Evolutionary conservation across 2,797 vertebrate species (phyloP), one percentile per base, ranked within the genome.

Genomic region (Sebastes alutus): DNA sequence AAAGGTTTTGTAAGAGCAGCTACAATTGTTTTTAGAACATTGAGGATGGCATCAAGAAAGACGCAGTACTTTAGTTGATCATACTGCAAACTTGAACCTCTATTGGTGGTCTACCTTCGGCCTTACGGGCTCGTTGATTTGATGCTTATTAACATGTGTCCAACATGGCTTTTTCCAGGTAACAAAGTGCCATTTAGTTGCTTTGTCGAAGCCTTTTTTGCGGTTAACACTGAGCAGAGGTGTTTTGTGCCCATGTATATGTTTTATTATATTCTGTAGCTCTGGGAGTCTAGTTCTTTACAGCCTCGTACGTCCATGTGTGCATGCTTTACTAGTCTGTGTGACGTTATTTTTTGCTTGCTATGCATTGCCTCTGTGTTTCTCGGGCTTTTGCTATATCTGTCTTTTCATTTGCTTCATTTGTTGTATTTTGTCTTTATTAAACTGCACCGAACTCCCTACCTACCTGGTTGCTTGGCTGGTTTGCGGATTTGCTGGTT

Each of bases 401-500:
- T 73, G 89, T 94, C 83, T 93, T 88, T 93, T 94, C 86, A 93
- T 94, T 94, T 94, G 94, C 92, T 94, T 91, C 88, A 93, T 94
- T 92, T 93, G 88, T 94, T 94, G 84, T 92, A 78, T 95, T 93
- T 94, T 95, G 90, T 95, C 85, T 93, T 87, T 87, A 87, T 94
- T 93, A 90, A 94, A 92, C 85, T 72, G 89, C 89, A 85, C 65
- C 88, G 77, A 94, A 92, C 90, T 92, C 64, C 87, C 88, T 90
- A 68, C 87, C 88, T 90, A 80, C 91, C 87, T 83, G 92, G 88
- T 90, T 92, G 80, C 82, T 94, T 93, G 88, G 88, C 89, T 92
- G 84, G 49, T 92, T 80, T 89, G 74, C 77, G 89, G 88, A 88
- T 91, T 79, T 92, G 65, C 88, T 90, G 92, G 91, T 87, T 94